Percentiles rank a stretch among this genome's conserved stretches.
These are phyloP conservation scores for Diadema setosum DNA, from an alignment of 35 echinoderm and acorn worm species.

Conservation along the genomic window DNA sequence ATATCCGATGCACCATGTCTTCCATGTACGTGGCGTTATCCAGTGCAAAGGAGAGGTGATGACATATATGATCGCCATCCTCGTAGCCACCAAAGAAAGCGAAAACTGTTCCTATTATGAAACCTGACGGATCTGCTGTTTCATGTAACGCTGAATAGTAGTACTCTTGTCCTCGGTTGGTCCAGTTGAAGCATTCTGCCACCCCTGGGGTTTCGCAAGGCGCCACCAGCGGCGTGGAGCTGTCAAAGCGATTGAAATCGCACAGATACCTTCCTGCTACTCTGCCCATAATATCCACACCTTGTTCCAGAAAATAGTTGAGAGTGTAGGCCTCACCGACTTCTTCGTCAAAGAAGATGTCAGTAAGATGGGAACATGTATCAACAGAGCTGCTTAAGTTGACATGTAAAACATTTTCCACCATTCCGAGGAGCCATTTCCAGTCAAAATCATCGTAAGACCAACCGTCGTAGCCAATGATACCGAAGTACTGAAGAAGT, in stretches of 20 bases:
- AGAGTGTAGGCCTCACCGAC: neutral
- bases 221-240: neutral
- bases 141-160: no score
- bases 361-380: neutral
- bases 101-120: neutral
- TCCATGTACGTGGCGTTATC: neutral
- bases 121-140: neutral
- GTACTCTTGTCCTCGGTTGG: neutral
- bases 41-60: neutral
- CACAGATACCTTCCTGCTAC: neutral
- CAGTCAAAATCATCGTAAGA: neutral
- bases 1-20: neutral
- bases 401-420: neutral
- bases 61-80: slow-evolving; percentile 1
- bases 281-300: neutral
- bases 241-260: neutral
- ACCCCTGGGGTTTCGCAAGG: neutral
- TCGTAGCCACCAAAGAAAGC: neutral
- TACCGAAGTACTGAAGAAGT: neutral
- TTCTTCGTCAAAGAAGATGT: neutral
- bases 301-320: neutral
- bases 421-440: neutral
- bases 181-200: neutral
- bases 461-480: neutral
- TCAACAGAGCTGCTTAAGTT: neutral